These are phyloP conservation scores for Eristalinus sepulchralis DNA, from an alignment of 2,888 invertebrate species.

Conservation along the genomic window DNA sequence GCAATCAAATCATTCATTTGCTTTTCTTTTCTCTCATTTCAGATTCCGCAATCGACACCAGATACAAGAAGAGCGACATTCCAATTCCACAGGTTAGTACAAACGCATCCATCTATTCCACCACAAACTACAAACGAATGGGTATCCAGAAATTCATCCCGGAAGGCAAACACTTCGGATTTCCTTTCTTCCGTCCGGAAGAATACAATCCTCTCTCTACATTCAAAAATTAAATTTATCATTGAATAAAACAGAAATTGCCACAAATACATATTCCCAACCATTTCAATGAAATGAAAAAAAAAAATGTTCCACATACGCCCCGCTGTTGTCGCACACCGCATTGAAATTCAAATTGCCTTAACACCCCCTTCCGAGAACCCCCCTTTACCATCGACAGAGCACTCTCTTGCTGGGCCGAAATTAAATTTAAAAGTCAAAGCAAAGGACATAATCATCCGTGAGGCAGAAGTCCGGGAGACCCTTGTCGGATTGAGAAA, in stretches of 20 bases:
- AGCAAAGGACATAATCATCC: background rate
- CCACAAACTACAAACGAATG: background rate
- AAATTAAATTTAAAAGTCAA: constrained; percentile 12
- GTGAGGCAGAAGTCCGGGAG: background rate
- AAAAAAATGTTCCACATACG: constrained; percentile 25
- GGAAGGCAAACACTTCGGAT: background rate
- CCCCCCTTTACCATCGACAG: background rate
- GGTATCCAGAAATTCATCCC: background rate
- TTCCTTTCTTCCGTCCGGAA: background rate
- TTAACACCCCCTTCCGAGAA: background rate
- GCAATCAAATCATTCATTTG: background rate
- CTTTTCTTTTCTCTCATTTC: constrained; percentile 28
- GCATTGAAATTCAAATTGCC: background rate
- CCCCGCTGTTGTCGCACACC: background rate
- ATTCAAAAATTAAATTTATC: background rate
- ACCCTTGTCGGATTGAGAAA: background rate
- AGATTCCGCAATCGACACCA: constrained; percentile 70
- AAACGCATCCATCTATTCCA: background rate
- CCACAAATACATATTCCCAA: background rate
- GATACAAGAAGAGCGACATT: constrained; percentile 71
- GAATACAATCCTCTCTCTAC: background rate
- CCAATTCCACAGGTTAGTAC: constrained; percentile 65
- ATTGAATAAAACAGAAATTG: background rate
- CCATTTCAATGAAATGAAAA: too few species aligned
- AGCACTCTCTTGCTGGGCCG: background rate